phyloP scores from a whole-genome alignment of 1,140 invertebrate genomes.

The Drosophila varians region DNA sequence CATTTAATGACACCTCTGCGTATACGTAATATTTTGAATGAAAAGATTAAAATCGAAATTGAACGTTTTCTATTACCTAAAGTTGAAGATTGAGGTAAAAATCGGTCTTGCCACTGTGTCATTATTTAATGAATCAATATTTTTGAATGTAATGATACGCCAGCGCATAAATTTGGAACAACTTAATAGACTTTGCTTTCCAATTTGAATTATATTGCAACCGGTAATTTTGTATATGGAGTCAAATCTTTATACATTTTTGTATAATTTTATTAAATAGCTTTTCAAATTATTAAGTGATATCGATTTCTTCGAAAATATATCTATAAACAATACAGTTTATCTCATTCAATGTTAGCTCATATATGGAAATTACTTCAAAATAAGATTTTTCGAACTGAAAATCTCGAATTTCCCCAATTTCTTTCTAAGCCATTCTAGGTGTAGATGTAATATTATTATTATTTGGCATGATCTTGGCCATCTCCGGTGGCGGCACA shows the following conservation, averaged over 20 bases:
- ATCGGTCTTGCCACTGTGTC: no score
- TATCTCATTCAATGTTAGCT: no score
- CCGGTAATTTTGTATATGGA: neutral
- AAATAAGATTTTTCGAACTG: no score
- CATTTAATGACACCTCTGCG: no score
- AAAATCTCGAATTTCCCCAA: no score
- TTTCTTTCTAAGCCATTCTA: neutral
- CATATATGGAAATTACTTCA: no score
- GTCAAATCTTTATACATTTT: neutral
- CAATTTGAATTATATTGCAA: neutral
- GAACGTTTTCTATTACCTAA: no score
- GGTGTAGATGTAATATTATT: neutral
- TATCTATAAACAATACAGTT: no score
- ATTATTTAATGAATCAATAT: neutral
- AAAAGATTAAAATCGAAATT: no score
- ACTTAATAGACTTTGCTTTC: no score
- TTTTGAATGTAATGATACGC: neutral
- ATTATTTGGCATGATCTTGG: neutral
- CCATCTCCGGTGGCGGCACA: neutral
- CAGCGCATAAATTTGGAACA: neutral
- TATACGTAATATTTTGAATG: no score
- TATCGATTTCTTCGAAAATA: constrained; percentile 2
- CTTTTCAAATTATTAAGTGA: neutral
- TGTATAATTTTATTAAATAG: neutral
- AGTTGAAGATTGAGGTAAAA: no score